Evolutionary conservation across 2,113 vertebrate species (phyloP).

Genomic region (Amblyornis subalaris): DNA sequence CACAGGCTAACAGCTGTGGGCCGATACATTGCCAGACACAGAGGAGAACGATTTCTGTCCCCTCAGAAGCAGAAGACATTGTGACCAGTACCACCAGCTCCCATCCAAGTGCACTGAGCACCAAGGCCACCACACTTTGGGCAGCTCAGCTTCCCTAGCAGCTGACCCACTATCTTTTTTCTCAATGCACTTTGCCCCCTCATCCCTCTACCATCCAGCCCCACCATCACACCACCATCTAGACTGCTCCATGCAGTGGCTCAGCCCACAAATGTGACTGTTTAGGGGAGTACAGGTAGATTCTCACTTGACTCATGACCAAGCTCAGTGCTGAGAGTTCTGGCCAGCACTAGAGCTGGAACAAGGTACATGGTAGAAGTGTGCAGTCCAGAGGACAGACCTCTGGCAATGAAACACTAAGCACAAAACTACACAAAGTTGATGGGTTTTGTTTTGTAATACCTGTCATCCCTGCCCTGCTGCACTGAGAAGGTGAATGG

Average conservation of each 20-base stretch:
- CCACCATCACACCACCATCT: neutral
- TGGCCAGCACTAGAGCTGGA: neutral
- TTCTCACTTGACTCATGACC: neutral
- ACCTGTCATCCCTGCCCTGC: neutral
- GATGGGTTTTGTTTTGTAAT: neutral
- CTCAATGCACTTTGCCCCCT: neutral
- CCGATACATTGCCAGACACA: accelerated
- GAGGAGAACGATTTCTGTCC: neutral
- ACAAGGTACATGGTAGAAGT: neutral
- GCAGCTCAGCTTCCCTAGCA: neutral
- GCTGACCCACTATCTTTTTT: neutral
- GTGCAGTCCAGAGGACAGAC: neutral
- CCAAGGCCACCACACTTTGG: accelerated
- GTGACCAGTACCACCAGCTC: neutral
- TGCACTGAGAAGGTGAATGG: neutral
- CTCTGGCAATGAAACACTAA: neutral
- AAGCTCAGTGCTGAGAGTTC: neutral
- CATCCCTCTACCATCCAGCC: neutral
- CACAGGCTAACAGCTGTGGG: neutral
- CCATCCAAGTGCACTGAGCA: neutral
- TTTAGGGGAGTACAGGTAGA: neutral
- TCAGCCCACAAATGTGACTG: neutral
- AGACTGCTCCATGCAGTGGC: neutral
- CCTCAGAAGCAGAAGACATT: neutral
- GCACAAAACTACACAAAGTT: neutral